These are phyloP conservation scores for Rosalia funebris DNA, from an alignment of 2,888 invertebrate genomes.

Conservation along the genomic window DNA sequence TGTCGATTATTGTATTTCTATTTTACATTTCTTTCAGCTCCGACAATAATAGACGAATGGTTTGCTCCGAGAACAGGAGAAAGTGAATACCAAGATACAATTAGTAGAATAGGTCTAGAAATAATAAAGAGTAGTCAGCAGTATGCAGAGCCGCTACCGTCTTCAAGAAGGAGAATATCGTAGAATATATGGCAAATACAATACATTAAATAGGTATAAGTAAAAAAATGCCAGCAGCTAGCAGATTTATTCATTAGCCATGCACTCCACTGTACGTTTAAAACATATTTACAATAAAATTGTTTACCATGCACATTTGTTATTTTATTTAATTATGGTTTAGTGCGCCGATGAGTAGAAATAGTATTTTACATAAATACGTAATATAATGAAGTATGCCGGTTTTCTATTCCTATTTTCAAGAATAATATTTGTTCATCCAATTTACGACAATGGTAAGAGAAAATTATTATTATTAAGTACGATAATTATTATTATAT, in stretches of 20 bases:
- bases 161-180: constrained; percentile 68
- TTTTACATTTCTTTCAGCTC: constrained; percentile 51
- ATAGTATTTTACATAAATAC: not conserved
- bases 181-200: too few relatives aligned
- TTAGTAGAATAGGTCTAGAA: constrained; percentile 70
- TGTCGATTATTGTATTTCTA: not conserved
- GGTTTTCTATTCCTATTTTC: not conserved
- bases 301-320: constrained; percentile 10
- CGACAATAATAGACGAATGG: constrained; percentile 67
- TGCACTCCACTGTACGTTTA: constrained; percentile 6
- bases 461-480: too few relatives aligned
- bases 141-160: constrained; percentile 71
- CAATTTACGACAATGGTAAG: constrained; percentile 14
- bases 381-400: not conserved
- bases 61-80: constrained; percentile 69
- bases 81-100: constrained; percentile 72
- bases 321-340: not conserved
- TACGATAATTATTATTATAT: too few relatives aligned
- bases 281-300: constrained; percentile 11
- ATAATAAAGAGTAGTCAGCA: constrained; percentile 72
- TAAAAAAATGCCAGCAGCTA: too few relatives aligned
- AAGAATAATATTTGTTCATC: not conserved
- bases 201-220: too few relatives aligned
- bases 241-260: too few relatives aligned
- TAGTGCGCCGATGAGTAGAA: not conserved